These are phyloP conservation scores for Tragulus kanchil DNA, from an alignment of 2,113 vertebrate genomes.

Conservation along the genomic window DNA sequence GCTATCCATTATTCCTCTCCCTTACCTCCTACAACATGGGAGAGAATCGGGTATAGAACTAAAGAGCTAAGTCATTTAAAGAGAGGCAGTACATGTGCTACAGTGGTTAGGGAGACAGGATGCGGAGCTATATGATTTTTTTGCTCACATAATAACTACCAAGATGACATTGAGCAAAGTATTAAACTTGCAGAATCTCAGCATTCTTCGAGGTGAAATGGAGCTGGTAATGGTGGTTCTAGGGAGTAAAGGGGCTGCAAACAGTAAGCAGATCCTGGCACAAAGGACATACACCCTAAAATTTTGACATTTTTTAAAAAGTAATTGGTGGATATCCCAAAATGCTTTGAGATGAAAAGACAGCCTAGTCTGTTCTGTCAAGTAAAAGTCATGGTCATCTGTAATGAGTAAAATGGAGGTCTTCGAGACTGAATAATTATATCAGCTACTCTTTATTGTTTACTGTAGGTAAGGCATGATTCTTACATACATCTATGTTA, in stretches of 20 bases:
- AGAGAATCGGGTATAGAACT: background rate
- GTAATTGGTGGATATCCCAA: background rate
- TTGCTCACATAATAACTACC: background rate
- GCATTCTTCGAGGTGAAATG: background rate
- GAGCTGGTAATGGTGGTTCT: background rate
- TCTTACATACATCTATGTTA: background rate
- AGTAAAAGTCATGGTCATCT: background rate
- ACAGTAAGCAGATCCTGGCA: background rate
- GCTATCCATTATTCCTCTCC: background rate
- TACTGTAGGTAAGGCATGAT: background rate
- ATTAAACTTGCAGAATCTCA: background rate
- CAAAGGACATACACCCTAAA: background rate
- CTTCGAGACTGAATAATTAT: background rate
- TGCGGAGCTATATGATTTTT: background rate
- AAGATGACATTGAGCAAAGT: background rate
- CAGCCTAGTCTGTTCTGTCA: background rate
- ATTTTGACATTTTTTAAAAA: background rate
- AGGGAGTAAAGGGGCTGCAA: background rate
- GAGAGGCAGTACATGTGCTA: rapidly evolving
- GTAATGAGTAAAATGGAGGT: background rate
- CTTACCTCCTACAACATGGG: background rate
- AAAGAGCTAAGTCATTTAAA: background rate
- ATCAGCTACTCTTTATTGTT: background rate
- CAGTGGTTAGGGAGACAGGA: background rate
- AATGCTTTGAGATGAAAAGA: background rate